Evolutionary conservation across 1,140 invertebrate genomes (phyloP).

Genomic region (Melitaea cinxia): DNA sequence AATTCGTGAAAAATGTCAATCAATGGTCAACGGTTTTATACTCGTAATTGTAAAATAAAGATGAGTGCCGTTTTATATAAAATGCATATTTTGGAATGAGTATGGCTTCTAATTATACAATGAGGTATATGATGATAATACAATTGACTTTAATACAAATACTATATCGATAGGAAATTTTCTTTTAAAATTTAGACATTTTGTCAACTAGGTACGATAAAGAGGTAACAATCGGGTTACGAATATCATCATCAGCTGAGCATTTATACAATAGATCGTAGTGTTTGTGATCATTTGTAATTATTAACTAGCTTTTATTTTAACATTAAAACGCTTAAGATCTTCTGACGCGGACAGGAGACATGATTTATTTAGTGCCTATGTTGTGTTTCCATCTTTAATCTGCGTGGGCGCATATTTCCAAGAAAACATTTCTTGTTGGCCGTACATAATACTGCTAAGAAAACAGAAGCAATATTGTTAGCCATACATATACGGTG

Average conservation of each 20-base stretch:
- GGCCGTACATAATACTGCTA: slow-evolving; percentile 70
- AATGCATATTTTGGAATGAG: background rate
- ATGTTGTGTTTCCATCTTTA: slow-evolving; percentile 77
- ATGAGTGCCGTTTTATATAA: background rate
- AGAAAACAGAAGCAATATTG: slow-evolving; percentile 80
- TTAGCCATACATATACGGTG: slow-evolving; percentile 75
- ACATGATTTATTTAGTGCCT: slow-evolving; percentile 75
- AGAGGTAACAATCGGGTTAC: no score
- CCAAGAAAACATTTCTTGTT: slow-evolving; percentile 78
- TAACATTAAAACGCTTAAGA: slow-evolving; percentile 15
- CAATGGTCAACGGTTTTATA: slow-evolving; percentile 73
- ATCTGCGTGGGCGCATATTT: slow-evolving; percentile 79
- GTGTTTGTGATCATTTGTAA: background rate
- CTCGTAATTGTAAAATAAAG: slow-evolving; percentile 13
- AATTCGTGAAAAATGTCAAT: slow-evolving; percentile 62
- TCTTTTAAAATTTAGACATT: background rate
- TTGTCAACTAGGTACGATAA: background rate
- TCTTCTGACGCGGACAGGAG: slow-evolving; percentile 57
- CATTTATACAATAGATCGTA: background rate
- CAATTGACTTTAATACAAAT: no score
- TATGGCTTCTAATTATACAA: background rate
- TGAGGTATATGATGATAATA: background rate
- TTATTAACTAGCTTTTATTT: slow-evolving; percentile 1
- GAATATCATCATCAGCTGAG: no score
- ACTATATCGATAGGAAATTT: no score